Conservation (phyloP, 2,797 vertebrate genomes). For the Thamnophis elegans region DNA sequence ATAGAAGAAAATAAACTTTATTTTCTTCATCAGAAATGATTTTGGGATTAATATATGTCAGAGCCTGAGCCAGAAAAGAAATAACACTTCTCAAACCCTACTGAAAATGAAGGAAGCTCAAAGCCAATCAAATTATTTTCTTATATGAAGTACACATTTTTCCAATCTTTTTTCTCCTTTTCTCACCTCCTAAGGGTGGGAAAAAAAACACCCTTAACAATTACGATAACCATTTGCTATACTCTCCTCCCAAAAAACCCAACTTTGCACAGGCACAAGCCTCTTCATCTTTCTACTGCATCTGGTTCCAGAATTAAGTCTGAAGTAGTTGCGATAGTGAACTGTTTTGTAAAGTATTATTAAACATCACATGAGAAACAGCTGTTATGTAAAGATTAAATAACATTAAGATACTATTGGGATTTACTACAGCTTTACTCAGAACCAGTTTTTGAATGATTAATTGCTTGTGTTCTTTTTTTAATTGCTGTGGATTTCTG, state of each 20-base stretch:
- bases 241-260: neutral
- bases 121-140: neutral
- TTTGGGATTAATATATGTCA: neutral
- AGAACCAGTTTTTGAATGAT: neutral
- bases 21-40: neutral
- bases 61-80: neutral
- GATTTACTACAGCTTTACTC: neutral
- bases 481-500: neutral
- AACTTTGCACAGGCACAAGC: neutral
- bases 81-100: neutral
- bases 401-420: neutral
- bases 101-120: neutral
- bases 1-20: neutral
- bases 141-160: neutral
- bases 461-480: neutral
- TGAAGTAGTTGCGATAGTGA: neutral
- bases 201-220: neutral
- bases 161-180: neutral
- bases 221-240: neutral
- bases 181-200: no score
- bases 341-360: neutral
- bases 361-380: neutral
- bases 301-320: neutral
- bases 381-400: neutral
- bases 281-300: neutral